Evolutionary conservation across 2,888 invertebrate species (phyloP), one percentile per base, ranked within the genome.

Genomic region (Eristalis tenax): DNA sequence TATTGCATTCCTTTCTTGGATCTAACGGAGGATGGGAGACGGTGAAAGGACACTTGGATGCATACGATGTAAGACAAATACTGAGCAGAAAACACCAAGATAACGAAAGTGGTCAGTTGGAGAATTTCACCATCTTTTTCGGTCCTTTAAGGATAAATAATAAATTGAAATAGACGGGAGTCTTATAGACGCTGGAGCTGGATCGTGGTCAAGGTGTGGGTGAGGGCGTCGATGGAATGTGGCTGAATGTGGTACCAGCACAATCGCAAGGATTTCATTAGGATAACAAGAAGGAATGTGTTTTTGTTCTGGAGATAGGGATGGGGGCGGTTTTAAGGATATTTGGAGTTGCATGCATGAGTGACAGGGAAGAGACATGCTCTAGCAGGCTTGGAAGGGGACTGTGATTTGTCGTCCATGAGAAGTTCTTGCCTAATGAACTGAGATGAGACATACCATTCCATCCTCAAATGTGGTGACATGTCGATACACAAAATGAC

Each of bases 131-230:
- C 71, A 75, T 71, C 76, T 59, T 71, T 75, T 43, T 66, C 10
- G 71, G 73, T 78, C 66, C 75, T 71, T 78, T 66, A 76, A 79
- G 71, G 63, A 79, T 75, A 83, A 83, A 83, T 76, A 79, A 22
- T 66, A 69, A 87, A 87, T 87, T 75, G 79, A 83, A 87, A 87
- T 83, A 87, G n/a, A n/a, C n/a, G n/a, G n/a, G n/a, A n/a, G n/a
- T 50, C 66, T 70, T 23, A 40, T 63, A 40, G 28, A 35, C 10
- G 23, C 8, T n/a, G 43, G 10, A 22, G n/a, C 11, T 11, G 50
- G 50, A 6, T 8, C 18, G 18, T 38, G 56, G 38, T 4, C 32
- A 69, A 50, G 73, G 81, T 80, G 76, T 85, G 82, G 85, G 79
- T 11, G 23, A 63, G 56, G 40, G 43, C 18, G 40, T 15, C 11